Conservation (phyloP, 2,888 invertebrate species). For the Orthosia incerta region DNA sequence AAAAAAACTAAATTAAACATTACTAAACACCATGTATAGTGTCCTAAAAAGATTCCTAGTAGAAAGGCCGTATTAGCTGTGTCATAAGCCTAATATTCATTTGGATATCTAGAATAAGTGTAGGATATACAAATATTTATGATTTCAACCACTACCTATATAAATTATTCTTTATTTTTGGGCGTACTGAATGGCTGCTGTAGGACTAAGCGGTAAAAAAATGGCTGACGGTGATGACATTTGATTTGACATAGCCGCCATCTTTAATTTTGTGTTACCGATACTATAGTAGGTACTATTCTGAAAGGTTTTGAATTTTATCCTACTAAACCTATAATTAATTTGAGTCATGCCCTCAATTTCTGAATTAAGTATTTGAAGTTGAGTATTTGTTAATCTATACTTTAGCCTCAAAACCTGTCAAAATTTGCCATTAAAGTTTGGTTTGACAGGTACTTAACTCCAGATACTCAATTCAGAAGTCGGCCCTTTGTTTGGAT, state of each 20-base stretch:
- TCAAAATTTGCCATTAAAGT: too few species aligned
- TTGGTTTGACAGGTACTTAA: too few species aligned
- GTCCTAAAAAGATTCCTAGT: slow-evolving; percentile 61
- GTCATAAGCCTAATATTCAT: slow-evolving; percentile 61
- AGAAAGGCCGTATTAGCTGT: slow-evolving; percentile 55
- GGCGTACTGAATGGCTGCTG: slow-evolving; percentile 60
- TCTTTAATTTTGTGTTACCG: slow-evolving; percentile 35
- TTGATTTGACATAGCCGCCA: slow-evolving; percentile 39
- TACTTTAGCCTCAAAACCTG: too few species aligned
- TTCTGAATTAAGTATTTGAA: too few species aligned
- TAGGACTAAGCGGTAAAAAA: not conserved
- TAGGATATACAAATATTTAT: slow-evolving; percentile 61
- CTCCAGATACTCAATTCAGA: too few species aligned
- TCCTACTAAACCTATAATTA: too few species aligned
- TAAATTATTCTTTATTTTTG: slow-evolving; percentile 53
- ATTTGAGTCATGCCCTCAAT: too few species aligned
- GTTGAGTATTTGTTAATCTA: too few species aligned
- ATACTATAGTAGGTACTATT: not conserved
- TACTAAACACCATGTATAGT: slow-evolving; percentile 44
- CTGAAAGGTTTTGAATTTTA: too few species aligned
- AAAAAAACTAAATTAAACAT: slow-evolving; percentile 32
- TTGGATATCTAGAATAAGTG: slow-evolving; percentile 52
- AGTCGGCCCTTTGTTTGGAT: too few species aligned
- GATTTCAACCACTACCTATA: slow-evolving; percentile 52
- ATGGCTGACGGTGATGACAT: slow-evolving; percentile 28